Conservation (phyloP, 2,113 vertebrate species). For the Prionailurus viverrinus region DNA sequence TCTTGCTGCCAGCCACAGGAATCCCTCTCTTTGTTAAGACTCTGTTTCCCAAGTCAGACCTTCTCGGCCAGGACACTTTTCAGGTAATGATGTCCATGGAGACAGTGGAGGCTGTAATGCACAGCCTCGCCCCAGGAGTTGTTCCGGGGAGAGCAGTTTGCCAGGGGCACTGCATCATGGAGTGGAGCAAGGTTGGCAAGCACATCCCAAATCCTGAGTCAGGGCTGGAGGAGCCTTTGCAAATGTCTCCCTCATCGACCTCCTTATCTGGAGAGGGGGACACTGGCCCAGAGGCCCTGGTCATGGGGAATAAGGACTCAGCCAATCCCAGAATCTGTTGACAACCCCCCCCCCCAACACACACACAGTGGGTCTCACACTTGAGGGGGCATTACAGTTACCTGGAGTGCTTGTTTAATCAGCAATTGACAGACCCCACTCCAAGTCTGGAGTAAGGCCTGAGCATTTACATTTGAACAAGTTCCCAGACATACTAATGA, state of each 20-base stretch:
- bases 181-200: background rate
- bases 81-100: conserved; percentile 71
- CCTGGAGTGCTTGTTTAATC: background rate
- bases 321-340: background rate
- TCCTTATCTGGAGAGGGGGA: background rate
- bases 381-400: background rate
- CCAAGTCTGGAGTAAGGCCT: background rate
- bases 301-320: background rate
- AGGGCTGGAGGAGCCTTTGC: background rate
- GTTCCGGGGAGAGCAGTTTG: conserved; percentile 10
- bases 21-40: background rate
- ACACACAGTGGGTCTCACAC: background rate
- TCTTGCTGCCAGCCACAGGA: background rate
- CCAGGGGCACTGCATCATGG: background rate
- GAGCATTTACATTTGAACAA: background rate
- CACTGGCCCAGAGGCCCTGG: background rate
- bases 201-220: background rate
- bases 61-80: background rate
- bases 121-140: background rate
- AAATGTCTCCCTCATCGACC: background rate
- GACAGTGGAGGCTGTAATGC: background rate
- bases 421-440: accelerated
- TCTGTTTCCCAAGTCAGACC: conserved; percentile 8
- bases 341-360: background rate
- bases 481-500: background rate